These are phyloP conservation scores for Oenanthe oenanthe DNA, from an alignment of 2,113 vertebrate species.

Conservation along the genomic window DNA sequence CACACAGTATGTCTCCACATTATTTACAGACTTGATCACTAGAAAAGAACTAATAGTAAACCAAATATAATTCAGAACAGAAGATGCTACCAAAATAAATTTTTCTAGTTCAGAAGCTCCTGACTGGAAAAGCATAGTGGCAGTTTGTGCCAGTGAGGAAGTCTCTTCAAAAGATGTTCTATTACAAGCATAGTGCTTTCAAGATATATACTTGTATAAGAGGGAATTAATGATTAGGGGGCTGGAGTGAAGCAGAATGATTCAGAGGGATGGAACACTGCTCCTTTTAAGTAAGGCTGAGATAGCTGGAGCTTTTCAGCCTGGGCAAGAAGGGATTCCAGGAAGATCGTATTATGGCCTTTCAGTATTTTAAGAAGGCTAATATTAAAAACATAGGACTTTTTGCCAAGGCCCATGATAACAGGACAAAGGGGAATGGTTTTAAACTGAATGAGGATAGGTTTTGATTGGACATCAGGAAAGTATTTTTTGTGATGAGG, in stretches of 20 bases:
- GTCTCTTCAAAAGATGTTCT: not conserved
- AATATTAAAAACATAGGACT: not conserved
- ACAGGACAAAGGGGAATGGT: not conserved
- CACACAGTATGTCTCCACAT: not conserved
- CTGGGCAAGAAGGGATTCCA: not conserved
- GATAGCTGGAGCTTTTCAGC: not conserved
- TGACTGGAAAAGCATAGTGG: not conserved
- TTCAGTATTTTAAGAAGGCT: not conserved
- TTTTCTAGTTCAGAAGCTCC: not conserved
- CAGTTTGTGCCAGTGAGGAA: not conserved
- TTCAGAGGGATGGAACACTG: not conserved
- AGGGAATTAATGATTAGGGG: not conserved
- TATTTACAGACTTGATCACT: not conserved
- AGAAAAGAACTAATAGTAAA: not conserved
- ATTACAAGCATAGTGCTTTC: not conserved
- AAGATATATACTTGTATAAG: not conserved
- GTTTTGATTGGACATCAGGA: not conserved
- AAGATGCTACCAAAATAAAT: not conserved
- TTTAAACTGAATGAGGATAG: not conserved
- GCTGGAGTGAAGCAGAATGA: not conserved
- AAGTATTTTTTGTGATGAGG: not conserved
- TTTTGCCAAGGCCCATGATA: not conserved
- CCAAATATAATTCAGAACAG: not conserved
- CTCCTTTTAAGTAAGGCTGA: not conserved
- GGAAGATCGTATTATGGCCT: not conserved